Evolutionary conservation across 1,140 invertebrate species (phyloP), one percentile per base, ranked within the genome.

Genomic region (Ceratitis capitata): DNA sequence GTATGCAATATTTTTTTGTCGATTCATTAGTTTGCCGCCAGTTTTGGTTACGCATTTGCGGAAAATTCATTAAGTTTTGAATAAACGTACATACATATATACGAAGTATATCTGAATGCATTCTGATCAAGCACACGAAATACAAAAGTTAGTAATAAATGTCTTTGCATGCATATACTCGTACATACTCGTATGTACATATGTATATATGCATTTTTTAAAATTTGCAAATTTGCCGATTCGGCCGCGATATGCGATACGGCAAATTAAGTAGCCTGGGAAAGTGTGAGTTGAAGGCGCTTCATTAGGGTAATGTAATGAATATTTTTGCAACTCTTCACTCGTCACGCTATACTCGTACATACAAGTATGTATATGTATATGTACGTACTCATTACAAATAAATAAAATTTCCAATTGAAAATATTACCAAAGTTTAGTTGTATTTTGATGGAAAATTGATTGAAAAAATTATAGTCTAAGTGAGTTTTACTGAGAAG

Each of bases 261-360:
- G n/a, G 39, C 39, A 78, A 78, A 78, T 78, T 78, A 78, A 78
- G 69, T 78, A 78, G 69, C 69, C 69, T 78, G 69, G 69, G 69
- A 78, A 78, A 78, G 19, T 78, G 69, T n/a, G 6, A 4, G 69
- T n/a, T 19, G 32, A 78, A 78, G 69, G 39, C 45, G 39, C n/a
- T 47, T 45, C 39, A 78, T 45, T 78, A 78, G 39, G 69, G 7
- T 26, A 78, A 78, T 47, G 69, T 45, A 78, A 47, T 78, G 69
- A 78, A 78, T 78, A 78, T 78, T 78, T 45, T 78, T 78, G n/a
- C 45, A n/a, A 26, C 35, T 19, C 35, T 74, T 61, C 39, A n/a
- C n/a, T n/a, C n/a, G 69, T 74, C 10, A 74, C 19, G 19, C 5
- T 53, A 61, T 61, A 19, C 29, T 10, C 56, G 69, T 74, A 74